A percentile compares a stretch with the other conserved stretches of the same genome.
These are phyloP conservation scores for Nomada ferruginata DNA, from an alignment of 2,888 invertebrate genomes.

Conservation along the genomic window DNA sequence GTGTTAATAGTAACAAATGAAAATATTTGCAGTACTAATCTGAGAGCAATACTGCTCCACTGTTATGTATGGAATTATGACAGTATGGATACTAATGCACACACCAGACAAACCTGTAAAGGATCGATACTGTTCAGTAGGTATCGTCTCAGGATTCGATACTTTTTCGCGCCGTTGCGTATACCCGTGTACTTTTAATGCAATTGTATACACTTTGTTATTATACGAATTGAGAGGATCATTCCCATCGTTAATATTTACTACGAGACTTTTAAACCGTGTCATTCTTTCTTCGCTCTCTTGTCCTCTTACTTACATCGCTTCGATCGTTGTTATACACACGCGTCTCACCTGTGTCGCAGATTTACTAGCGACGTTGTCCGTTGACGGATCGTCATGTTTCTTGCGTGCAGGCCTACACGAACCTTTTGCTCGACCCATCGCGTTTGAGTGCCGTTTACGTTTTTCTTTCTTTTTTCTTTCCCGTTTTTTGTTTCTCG, in stretches of 20 bases:
- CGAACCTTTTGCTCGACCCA: neutral
- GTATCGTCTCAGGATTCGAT: too few relatives aligned
- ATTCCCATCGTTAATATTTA: neutral
- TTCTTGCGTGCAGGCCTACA: conserved; percentile 27
- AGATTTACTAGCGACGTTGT: conserved; percentile 12
- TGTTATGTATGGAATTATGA: too few relatives aligned
- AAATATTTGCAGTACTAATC: too few relatives aligned
- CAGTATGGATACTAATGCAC: too few relatives aligned
- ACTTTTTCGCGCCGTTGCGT: neutral
- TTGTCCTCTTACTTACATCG: neutral
- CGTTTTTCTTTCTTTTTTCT: neutral
- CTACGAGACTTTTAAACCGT: neutral
- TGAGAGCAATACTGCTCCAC: too few relatives aligned
- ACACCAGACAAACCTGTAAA: too few relatives aligned
- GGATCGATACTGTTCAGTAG: too few relatives aligned
- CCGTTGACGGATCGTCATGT: conserved; percentile 29
- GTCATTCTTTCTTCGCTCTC: neutral
- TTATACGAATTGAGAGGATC: neutral
- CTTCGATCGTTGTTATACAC: neutral
- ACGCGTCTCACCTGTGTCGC: conserved; percentile 17
- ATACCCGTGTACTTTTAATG: neutral
- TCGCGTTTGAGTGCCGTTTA: conserved; percentile 12
- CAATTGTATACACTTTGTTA: neutral
- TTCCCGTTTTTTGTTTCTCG: neutral
- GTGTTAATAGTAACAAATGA: too few relatives aligned